Conservation (phyloP, 2,888 invertebrate species). For the Thalpophila matura region DNA sequence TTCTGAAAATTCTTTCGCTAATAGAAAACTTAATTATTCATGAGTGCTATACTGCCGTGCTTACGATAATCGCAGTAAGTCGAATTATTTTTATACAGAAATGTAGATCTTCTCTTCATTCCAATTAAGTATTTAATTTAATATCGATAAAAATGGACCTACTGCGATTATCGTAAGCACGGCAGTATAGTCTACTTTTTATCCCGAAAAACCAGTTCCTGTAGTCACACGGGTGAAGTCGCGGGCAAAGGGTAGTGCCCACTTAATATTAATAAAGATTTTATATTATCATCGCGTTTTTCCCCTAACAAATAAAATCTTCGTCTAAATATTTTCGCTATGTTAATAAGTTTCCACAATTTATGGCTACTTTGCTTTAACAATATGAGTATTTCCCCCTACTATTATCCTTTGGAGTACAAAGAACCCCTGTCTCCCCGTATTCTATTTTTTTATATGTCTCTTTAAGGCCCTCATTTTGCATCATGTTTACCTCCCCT, state of each 20-base stretch:
- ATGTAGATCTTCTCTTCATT: too few species aligned
- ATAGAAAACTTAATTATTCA: neutral
- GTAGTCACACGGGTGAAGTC: too few species aligned
- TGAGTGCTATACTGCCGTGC: neutral
- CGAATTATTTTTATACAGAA: too few species aligned
- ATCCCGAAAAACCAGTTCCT: too few species aligned
- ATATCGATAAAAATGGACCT: too few species aligned
- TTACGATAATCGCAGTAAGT: too few species aligned
- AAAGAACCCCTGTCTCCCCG: slow-evolving; percentile 15
- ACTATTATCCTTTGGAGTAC: slow-evolving; percentile 28
- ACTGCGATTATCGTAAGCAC: too few species aligned
- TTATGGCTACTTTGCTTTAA: slow-evolving; percentile 45
- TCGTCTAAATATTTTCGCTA: slow-evolving; percentile 31
- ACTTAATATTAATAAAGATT: slow-evolving; percentile 25
- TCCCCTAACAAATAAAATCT: slow-evolving; percentile 28
- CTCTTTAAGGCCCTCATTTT: slow-evolving; percentile 25
- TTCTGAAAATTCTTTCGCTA: neutral
- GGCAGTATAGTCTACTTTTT: too few species aligned
- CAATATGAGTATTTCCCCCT: slow-evolving; percentile 28
- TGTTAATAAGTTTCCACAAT: slow-evolving; percentile 39
- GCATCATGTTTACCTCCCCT: slow-evolving; percentile 14
- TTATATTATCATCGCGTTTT: slow-evolving; percentile 8
- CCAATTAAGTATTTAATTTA: too few species aligned
- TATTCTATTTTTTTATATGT: slow-evolving; percentile 16
- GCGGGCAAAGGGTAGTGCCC: too few species aligned